Conservation (phyloP, 2,797 vertebrate species). For the Acridotheres tristis region DNA sequence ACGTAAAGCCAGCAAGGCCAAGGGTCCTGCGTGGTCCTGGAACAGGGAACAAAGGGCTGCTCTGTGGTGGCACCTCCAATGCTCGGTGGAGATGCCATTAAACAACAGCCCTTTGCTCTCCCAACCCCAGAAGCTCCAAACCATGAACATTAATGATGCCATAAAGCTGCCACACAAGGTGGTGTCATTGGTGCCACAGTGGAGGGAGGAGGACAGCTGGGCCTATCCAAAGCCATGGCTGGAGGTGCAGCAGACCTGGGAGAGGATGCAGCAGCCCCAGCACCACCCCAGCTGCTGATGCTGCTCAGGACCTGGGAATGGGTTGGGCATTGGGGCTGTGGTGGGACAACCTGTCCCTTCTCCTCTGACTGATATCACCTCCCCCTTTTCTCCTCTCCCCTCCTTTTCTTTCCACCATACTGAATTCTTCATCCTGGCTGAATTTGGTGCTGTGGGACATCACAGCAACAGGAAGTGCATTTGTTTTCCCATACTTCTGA, state of each 20-base stretch:
- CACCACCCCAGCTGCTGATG: neutral
- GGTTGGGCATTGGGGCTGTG: accelerated
- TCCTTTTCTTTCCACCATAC: neutral
- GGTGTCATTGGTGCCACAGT: neutral
- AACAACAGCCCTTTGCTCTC: neutral
- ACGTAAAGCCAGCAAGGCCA: neutral
- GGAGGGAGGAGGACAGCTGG: neutral
- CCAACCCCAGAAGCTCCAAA: neutral
- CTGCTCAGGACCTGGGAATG: neutral
- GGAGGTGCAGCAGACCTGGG: neutral
- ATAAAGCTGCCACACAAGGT: neutral
- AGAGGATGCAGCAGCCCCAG: neutral
- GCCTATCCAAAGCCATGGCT: neutral
- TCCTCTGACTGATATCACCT: neutral
- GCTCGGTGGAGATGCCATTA: accelerated
- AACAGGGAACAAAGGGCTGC: neutral
- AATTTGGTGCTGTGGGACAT: neutral
- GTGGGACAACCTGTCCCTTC: neutral
- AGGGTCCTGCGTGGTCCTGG: neutral
- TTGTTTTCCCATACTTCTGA: neutral
- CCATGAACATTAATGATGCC: neutral
- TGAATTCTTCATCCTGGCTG: neutral
- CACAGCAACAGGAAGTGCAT: accelerated
- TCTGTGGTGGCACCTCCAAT: neutral
- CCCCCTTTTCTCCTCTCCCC: neutral